A percentile compares a stretch with the other conserved stretches of the same genome.
phyloP scores from a whole-genome alignment of 2,113 vertebrate species.

The Pelmatolapia mariae region DNA sequence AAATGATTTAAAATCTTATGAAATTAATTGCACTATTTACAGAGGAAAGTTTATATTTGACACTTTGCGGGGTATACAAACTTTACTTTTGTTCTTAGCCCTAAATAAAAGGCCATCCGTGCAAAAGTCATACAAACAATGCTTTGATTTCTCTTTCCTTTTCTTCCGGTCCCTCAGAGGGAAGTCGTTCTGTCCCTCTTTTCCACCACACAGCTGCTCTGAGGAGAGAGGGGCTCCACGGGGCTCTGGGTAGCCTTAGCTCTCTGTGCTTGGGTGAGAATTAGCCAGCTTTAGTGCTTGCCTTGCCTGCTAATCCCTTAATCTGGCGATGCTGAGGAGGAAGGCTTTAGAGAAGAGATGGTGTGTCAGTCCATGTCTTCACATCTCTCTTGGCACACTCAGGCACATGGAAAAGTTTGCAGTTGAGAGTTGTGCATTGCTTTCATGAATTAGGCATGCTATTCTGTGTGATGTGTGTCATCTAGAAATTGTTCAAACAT shows the following conservation, averaged over 20 bases:
- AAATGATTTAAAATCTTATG: neutral
- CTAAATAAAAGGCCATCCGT: neutral
- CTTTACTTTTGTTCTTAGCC: neutral
- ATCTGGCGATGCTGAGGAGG: slow-evolving; percentile 55
- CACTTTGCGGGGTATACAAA: neutral
- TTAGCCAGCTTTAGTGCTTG: slow-evolving; percentile 64
- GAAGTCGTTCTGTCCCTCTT: slow-evolving; percentile 7
- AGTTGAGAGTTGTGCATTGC: neutral
- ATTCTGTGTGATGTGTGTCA: neutral
- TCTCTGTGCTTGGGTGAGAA: slow-evolving; percentile 65
- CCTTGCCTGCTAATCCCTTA: slow-evolving; percentile 64
- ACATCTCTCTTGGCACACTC: slow-evolving; percentile 40
- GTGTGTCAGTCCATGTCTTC: slow-evolving; percentile 58
- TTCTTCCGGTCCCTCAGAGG: neutral
- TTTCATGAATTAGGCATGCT: neutral
- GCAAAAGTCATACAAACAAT: neutral
- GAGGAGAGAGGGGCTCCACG: slow-evolving; percentile 37
- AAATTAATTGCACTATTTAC: neutral
- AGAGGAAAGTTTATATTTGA: neutral
- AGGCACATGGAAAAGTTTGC: slow-evolving; percentile 24
- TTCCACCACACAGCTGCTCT: slow-evolving; percentile 58
- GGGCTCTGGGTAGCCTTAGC: slow-evolving; percentile 56
- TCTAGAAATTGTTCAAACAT: neutral
- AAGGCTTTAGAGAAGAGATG: slow-evolving; percentile 52
- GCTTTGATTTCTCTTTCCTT: slow-evolving; percentile 10